Base-by-base conservation (phyloP, 2,888 invertebrate species). In the Drosophila pseudotakahashii region DNA sequence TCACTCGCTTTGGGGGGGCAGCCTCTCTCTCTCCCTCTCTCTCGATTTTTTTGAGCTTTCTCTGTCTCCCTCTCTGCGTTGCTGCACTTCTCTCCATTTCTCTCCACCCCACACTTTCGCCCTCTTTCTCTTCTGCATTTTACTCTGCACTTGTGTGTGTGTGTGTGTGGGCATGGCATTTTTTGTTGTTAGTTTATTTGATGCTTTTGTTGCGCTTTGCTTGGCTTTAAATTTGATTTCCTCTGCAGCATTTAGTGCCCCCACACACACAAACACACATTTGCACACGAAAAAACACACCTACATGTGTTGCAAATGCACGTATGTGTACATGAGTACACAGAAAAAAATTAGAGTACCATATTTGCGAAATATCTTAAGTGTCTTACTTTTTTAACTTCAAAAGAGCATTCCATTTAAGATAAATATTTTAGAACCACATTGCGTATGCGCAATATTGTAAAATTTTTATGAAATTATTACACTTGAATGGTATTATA, bases 171-270 rank as follows among this genome's bases (percentile, higher is more conserved):
- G 10, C 32, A 48, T 48, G 7, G 16, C 34, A 19, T 48, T 47
- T 45, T 48, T 63, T 63, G 34, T 32, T 52, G 32, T 42, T 69
- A 52, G 52, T 67, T 69, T 59, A 54, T 53, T 54, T 48, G 63
- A 14, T 53, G 68, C 41, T 60, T 68, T 61, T 70, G 44, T 57
- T 74, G 52, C 51, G 41, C 52, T 62, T 55, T 50, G 37, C 55
- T 41, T 37, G 44, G 59, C 82, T 77, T 82, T 85, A 81, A 85
- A 77, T 79, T 77, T 73, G 79, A 75, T 88, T 82, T 87, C 73
- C 82, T 73, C 36, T 81, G 66, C 73, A 66, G 55, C 70, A 73
- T 78, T 76, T 68, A 70, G 75, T 62, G 78, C 47, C 34, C 47
- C 54, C 66, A n/a, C 44, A 39, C 45, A 13, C 30, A 16, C 34